Conservation (phyloP, 2,113 vertebrate genomes). For the Gymnarchus niloticus region DNA sequence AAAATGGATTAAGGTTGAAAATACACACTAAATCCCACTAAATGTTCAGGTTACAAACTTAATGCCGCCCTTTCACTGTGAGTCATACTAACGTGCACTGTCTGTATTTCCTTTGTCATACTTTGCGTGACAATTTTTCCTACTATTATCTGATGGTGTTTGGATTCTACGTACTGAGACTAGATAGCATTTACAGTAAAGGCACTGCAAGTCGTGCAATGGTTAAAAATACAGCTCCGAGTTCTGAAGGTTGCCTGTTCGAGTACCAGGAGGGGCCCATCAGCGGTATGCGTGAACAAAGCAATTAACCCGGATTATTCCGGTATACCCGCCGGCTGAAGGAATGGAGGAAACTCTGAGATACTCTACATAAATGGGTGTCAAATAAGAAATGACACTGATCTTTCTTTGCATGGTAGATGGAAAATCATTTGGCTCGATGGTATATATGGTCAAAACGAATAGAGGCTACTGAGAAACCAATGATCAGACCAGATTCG, state of each 20-base stretch:
- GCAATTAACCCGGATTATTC: not conserved
- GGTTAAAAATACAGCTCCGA: not conserved
- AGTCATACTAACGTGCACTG: not conserved
- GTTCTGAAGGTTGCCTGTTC: not conserved
- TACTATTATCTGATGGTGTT: not conserved
- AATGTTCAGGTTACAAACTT: not conserved
- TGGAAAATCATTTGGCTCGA: no score
- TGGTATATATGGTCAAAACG: not conserved
- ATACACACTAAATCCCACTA: not conserved
- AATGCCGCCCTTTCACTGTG: not conserved
- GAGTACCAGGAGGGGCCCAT: not conserved
- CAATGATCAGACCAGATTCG: not conserved
- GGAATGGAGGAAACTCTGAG: not conserved
- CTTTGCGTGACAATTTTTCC: not conserved
- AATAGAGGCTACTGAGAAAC: not conserved
- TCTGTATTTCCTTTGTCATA: not conserved
- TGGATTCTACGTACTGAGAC: not conserved
- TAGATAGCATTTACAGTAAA: not conserved
- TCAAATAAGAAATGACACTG: not conserved
- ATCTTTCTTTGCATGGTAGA: not conserved
- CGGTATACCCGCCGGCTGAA: not conserved
- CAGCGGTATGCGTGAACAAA: not conserved
- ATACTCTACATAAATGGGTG: not conserved
- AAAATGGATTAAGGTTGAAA: not conserved
- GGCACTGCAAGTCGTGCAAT: not conserved